Evolutionary conservation across 1,140 invertebrate genomes (phyloP).

Genomic region (Sycophila sp.): DNA sequence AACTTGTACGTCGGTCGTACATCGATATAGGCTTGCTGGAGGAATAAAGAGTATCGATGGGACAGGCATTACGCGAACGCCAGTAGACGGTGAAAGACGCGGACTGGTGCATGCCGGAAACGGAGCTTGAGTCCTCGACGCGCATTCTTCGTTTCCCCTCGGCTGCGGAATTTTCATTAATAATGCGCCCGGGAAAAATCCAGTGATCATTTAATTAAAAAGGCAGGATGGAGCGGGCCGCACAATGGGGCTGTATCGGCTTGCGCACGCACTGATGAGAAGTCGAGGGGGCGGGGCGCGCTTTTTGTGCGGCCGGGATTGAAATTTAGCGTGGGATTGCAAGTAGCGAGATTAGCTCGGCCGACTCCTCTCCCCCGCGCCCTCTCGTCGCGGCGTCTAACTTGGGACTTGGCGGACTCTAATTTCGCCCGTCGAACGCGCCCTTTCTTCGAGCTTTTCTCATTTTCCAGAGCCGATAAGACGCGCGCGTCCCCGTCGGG

Average conservation of each 20-base stretch:
- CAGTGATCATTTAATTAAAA: no score
- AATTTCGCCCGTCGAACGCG: conserved; percentile 24
- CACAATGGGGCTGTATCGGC: no score
- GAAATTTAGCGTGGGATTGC: conserved; percentile 61
- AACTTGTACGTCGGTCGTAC: background rate
- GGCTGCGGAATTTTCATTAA: no score
- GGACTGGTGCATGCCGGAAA: no score
- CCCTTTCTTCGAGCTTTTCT: conserved; percentile 12
- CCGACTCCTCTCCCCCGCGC: conserved; percentile 35
- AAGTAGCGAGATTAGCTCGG: conserved; percentile 57
- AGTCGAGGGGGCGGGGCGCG: conserved; percentile 6
- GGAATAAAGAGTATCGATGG: no score
- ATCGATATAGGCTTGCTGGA: background rate
- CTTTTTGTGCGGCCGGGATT: conserved; percentile 60
- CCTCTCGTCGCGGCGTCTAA: background rate
- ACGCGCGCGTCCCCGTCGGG: background rate
- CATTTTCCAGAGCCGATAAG: background rate
- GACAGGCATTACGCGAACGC: no score
- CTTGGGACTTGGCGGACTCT: conserved; percentile 1
- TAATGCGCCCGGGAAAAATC: no score
- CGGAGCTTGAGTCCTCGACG: no score
- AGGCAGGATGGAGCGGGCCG: no score
- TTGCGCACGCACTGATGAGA: background rate
- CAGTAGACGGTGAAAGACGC: no score
- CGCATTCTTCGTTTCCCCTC: no score